These are phyloP conservation scores for Dynastes tityus DNA, from an alignment of 2,888 invertebrate species.

Conservation along the genomic window DNA sequence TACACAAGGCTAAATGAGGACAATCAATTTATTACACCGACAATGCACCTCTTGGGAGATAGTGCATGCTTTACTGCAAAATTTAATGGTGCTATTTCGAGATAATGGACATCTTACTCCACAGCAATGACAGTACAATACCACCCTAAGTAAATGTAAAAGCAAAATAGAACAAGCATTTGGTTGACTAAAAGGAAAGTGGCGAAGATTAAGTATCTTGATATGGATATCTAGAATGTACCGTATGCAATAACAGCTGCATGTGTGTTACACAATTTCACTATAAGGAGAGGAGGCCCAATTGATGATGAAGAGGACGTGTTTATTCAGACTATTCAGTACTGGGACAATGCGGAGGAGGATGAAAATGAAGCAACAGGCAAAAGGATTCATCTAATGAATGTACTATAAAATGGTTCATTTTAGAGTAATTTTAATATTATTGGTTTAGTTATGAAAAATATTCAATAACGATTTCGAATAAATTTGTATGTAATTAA, in stretches of 20 bases:
- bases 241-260: slow-evolving; percentile 55
- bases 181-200: slow-evolving; percentile 61
- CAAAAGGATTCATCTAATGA: background rate
- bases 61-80: slow-evolving; percentile 57
- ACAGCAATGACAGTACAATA: slow-evolving; percentile 59
- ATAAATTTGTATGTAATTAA: too few relatives aligned
- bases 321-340: background rate
- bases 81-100: slow-evolving; percentile 58
- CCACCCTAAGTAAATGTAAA: slow-evolving; percentile 58
- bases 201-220: slow-evolving; percentile 57
- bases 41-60: slow-evolving; percentile 56
- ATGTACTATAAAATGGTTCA: too few relatives aligned
- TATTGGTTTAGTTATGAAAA: too few relatives aligned
- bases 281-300: background rate
- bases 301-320: slow-evolving; percentile 4
- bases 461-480: too few relatives aligned
- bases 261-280: slow-evolving; percentile 49
- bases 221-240: slow-evolving; percentile 52
- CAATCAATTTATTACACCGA: background rate
- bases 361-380: slow-evolving; percentile 3
- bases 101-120: slow-evolving; percentile 59
- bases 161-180: slow-evolving; percentile 61
- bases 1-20: slow-evolving; percentile 33
- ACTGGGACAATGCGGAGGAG: background rate
- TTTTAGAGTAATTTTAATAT: too few relatives aligned